Conservation (phyloP, 2,113 vertebrate species). For the Camarhynchus parvulus region DNA sequence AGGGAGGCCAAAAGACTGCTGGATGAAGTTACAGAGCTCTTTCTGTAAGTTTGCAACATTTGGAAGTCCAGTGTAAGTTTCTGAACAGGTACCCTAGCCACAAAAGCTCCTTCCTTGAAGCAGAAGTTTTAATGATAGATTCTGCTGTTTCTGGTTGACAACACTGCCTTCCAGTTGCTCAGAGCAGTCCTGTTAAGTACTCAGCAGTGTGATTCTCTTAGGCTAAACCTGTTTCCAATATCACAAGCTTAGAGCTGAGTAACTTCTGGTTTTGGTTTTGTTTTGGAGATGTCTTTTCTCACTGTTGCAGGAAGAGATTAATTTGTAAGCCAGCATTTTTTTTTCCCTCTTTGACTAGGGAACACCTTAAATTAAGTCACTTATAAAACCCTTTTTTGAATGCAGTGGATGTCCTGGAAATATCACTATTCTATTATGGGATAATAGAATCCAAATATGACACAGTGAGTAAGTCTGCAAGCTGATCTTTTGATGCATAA, state of each 20-base stretch:
- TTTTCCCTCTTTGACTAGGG: neutral
- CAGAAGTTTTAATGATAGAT: neutral
- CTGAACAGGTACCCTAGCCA: neutral
- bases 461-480: neutral
- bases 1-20: neutral
- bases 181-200: neutral
- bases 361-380: neutral
- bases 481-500: constrained; percentile 8
- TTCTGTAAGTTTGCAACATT: neutral
- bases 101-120: neutral
- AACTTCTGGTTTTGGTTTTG: neutral
- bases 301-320: neutral
- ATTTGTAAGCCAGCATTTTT: neutral
- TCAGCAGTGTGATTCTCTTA: neutral
- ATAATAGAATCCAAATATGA: neutral
- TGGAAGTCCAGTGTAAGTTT: neutral
- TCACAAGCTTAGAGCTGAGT: neutral
- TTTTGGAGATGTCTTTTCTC: neutral
- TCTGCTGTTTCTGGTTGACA: neutral
- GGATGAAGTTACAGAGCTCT: neutral
- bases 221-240: neutral
- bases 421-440: neutral
- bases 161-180: neutral
- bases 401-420: neutral
- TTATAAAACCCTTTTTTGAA: neutral